Evolutionary conservation across 2,113 vertebrate species (phyloP).

Genomic region (Grus americana): DNA sequence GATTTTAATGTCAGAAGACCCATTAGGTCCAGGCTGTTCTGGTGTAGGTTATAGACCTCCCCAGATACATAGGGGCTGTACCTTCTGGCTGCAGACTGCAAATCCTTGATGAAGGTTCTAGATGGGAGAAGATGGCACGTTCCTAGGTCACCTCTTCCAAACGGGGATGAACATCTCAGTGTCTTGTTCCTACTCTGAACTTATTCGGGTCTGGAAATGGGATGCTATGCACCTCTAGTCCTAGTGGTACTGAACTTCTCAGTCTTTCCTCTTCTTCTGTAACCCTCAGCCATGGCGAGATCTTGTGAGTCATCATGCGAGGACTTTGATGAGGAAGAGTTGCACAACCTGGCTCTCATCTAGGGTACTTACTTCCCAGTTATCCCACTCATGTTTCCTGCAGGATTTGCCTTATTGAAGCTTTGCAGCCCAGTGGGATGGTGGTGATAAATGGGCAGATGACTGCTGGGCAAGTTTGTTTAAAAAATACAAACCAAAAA

Average conservation of each 20-base stretch:
- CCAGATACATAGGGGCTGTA: neutral
- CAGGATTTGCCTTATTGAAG: neutral
- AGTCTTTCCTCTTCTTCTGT: neutral
- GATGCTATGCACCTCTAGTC: neutral
- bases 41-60: neutral
- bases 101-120: neutral
- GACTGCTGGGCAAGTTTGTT: neutral
- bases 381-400: neutral
- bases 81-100: neutral
- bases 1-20: neutral
- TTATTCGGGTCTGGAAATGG: neutral
- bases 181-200: neutral
- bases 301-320: neutral
- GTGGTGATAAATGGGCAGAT: neutral
- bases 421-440: neutral
- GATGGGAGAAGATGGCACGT: neutral
- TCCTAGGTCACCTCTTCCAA: neutral
- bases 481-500: neutral
- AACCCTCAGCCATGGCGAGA: neutral
- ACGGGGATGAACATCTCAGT: neutral
- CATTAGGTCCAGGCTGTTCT: too few relatives aligned
- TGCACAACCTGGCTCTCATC: neutral
- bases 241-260: neutral
- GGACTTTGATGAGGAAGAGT: neutral
- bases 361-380: accelerated